Evolutionary conservation across 1,140 invertebrate species (phyloP).

Genomic region (Arion vulgaris): DNA sequence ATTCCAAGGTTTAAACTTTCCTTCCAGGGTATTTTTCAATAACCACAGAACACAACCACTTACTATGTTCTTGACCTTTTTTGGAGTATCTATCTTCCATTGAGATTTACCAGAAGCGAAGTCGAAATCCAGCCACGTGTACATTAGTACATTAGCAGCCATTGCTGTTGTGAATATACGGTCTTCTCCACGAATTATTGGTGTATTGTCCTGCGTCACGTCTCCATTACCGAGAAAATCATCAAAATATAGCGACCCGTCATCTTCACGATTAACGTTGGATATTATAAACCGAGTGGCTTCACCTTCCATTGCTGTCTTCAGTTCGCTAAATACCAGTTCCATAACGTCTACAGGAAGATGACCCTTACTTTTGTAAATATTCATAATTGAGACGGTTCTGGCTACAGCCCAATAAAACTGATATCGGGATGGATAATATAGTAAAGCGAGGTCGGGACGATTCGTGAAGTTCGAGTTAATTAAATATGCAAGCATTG

Average conservation of each 20-base stretch:
- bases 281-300: not conserved
- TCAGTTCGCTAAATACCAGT: no score
- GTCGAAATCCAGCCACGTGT: not conserved
- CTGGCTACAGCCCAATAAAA: slow-evolving; percentile 60
- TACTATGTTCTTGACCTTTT: no score
- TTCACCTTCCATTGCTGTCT: not conserved
- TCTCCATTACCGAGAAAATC: slow-evolving; percentile 7
- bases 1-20: no score
- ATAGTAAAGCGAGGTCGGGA: slow-evolving; percentile 56
- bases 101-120: not conserved
- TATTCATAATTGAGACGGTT: slow-evolving; percentile 50
- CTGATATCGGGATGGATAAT: slow-evolving; percentile 59
- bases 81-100: not conserved
- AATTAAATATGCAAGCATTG: slow-evolving; percentile 55
- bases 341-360: no score
- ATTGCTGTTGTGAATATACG: slow-evolving; percentile 1
- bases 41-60: no score
- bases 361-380: not conserved
- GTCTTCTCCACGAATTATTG: not conserved
- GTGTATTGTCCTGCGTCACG: not conserved
- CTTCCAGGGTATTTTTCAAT: no score
- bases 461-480: slow-evolving; percentile 52
- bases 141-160: not conserved
- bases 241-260: not conserved
- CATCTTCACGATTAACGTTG: no score